These are phyloP conservation scores for Cheirogaleus major DNA, from an alignment of 2,797 vertebrate genomes.

Conservation along the genomic window DNA sequence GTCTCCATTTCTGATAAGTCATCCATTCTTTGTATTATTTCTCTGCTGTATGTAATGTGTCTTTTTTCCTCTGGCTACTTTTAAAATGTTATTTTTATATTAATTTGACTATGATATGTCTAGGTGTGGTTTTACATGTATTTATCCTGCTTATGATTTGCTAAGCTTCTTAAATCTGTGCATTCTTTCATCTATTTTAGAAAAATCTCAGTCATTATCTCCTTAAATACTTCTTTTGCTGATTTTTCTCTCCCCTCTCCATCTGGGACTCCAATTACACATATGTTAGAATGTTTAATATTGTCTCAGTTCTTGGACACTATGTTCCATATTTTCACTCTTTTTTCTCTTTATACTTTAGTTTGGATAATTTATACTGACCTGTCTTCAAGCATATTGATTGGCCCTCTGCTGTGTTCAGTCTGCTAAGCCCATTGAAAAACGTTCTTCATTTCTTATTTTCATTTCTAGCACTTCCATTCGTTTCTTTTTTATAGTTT, in stretches of 20 bases:
- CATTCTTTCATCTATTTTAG: slow-evolving; percentile 31
- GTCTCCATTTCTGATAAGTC: neutral
- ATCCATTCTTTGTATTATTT: neutral
- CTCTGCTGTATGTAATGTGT: neutral
- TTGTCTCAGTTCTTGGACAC: neutral
- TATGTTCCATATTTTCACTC: neutral
- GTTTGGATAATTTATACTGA: slow-evolving; percentile 9
- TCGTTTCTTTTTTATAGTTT: neutral
- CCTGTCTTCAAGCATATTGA: neutral
- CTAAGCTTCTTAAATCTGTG: neutral
- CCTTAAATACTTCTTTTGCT: neutral
- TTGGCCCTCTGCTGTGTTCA: neutral
- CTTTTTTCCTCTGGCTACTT: neutral
- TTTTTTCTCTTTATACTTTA: slow-evolving; percentile 4
- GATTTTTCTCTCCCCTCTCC: neutral
- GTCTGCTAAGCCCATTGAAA: neutral
- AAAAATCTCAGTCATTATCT: neutral
- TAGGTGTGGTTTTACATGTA: neutral
- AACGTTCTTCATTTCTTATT: neutral
- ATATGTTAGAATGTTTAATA: neutral
- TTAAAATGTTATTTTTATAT: neutral
- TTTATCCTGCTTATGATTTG: neutral
- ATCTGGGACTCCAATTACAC: neutral
- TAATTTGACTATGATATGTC: neutral
- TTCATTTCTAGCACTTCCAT: slow-evolving; percentile 17